Evolutionary conservation across 2,113 vertebrate genomes (phyloP), one percentile per base, ranked within the genome.

Genomic region (Lucifuga dentata): DNA sequence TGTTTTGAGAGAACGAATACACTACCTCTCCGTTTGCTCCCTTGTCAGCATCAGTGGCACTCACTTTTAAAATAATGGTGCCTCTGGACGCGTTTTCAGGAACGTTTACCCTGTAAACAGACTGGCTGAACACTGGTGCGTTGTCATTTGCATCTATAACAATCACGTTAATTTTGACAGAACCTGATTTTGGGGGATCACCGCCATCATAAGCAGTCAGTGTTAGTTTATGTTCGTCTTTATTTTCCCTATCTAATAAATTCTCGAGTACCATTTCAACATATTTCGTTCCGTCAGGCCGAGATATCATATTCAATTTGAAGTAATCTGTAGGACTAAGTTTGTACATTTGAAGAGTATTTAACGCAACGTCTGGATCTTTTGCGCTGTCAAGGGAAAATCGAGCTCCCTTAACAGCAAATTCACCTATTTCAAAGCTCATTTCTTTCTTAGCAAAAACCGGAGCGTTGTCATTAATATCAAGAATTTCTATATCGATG

Each of bases 91-190:
- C 52, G 39, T 94, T 93, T 86, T 94, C 93, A 23, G 77, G 39
- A 17, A 92, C 72, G 0, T 55, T 68, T 1, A 76, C 60, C 61
- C 73, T 88, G 33, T 93, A 92, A 24, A 88, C 53, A 0, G 91
- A 59, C 52, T 92, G 88, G 17, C 65, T 87, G 36, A 93, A 94
- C 0, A 82, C 75, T 1, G 92, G 92, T 0, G 90, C 80, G 33
- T 94, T 93, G 26, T 93, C 92, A 40, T 93, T 94, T 48, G 68
- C 89, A 62, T 94, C 92, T 12, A 92, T 26, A 12, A 94, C 91
- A 5, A 74, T 7, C 0, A 94, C 36, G 15, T 84, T 80, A 12
- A 93, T 92, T 51, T 92, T 83, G 2, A 91, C 88, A 2, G 87
- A 91, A 2, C 90, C 84, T 0, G 86, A 91, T 86, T 90, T 91